Evolutionary conservation across 1,140 invertebrate genomes (phyloP).

Genomic region (Rhagoletis pomonella): DNA sequence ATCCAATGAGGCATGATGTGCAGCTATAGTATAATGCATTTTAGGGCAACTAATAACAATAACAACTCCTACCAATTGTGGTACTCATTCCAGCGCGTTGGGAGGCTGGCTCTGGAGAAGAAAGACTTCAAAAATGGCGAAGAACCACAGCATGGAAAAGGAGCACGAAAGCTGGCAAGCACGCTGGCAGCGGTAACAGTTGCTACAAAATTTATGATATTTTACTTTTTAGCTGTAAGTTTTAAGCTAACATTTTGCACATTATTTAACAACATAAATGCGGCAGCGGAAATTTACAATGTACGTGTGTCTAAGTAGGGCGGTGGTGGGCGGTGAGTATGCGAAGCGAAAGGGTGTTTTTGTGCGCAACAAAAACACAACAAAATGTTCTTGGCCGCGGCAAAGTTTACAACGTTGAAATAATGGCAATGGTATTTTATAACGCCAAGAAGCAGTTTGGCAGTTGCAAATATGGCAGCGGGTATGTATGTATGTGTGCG

Average conservation of each 20-base stretch:
- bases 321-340: neutral
- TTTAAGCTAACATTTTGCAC: conserved; percentile 12
- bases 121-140: neutral
- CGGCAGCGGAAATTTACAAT: neutral
- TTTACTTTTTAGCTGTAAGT: conserved; percentile 11
- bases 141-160: neutral
- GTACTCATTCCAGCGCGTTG: no score
- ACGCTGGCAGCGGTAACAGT: neutral
- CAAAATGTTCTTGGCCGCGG: neutral
- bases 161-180: neutral
- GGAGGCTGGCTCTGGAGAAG: neutral
- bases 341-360: neutral
- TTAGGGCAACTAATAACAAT: neutral
- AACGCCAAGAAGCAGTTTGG: neutral
- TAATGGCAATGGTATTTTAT: neutral
- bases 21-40: neutral
- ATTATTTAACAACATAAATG: conserved; percentile 23
- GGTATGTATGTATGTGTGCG: no score
- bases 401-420: neutral
- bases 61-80: no score
- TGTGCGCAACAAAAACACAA: neutral
- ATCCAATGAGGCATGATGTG: no score
- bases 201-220: conserved; percentile 20
- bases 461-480: neutral
- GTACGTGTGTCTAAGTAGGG: neutral